phyloP scores from a whole-genome alignment of 2,888 invertebrate genomes.

The Ennomos fuscantarius region DNA sequence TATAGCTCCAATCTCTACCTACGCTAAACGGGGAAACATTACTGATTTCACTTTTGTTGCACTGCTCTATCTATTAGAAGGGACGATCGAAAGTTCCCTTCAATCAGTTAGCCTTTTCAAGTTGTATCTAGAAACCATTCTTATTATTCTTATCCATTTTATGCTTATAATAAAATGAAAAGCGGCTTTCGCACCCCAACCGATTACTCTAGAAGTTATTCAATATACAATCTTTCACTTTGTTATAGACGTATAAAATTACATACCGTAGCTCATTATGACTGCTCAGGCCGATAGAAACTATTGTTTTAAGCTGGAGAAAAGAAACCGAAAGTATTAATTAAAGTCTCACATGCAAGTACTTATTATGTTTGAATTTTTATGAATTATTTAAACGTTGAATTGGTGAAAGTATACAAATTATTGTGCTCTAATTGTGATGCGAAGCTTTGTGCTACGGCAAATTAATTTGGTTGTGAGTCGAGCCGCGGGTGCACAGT shows the following conservation, averaged over 20 bases:
- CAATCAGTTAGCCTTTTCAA: constrained; percentile 33
- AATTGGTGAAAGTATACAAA: constrained; percentile 74
- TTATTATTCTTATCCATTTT: neutral
- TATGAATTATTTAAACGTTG: constrained; percentile 66
- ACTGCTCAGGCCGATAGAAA: constrained; percentile 19
- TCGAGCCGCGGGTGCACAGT: constrained; percentile 20
- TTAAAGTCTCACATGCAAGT: constrained; percentile 54
- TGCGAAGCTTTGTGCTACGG: constrained; percentile 63
- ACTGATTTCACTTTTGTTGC: constrained; percentile 74
- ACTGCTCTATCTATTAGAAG: constrained; percentile 29
- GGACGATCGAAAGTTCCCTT: constrained; percentile 40
- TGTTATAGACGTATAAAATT: constrained; percentile 24
- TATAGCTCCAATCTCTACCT: constrained; percentile 46
- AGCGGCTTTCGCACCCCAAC: constrained; percentile 2
- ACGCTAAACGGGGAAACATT: constrained; percentile 52
- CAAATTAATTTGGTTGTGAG: constrained; percentile 52
- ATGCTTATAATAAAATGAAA: neutral
- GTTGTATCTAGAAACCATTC: constrained; percentile 1
- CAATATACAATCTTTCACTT: constrained; percentile 25
- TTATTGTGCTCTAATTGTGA: constrained; percentile 79
- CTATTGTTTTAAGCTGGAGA: constrained; percentile 53
- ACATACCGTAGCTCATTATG: constrained; percentile 28
- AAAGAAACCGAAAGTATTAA: constrained; percentile 71
- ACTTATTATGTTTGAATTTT: constrained; percentile 58
- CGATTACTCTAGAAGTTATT: neutral